Evolutionary conservation across 2,113 vertebrate genomes (phyloP).

Genomic region (Oncorhynchus keta): DNA sequence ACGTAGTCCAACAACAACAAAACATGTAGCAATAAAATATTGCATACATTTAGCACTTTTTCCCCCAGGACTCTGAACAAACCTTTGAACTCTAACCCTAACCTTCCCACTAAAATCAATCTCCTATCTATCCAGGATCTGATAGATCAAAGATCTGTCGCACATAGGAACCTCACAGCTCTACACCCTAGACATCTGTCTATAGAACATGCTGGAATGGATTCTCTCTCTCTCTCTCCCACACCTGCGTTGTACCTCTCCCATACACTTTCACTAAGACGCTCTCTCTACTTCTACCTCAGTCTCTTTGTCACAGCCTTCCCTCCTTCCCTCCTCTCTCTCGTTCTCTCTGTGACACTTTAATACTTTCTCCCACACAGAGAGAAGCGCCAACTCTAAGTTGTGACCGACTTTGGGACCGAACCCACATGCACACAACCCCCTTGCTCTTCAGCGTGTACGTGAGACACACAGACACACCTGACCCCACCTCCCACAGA

Average conservation of each 20-base stretch:
- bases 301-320: background rate
- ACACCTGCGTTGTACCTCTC: background rate
- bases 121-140: too few species aligned
- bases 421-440: background rate
- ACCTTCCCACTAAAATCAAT: too few species aligned
- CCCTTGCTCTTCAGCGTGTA: background rate
- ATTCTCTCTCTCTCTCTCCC: too few species aligned
- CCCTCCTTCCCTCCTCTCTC: background rate
- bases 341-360: background rate
- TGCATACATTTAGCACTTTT: too few species aligned
- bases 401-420: background rate
- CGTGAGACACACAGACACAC: background rate
- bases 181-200: background rate
- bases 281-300: background rate
- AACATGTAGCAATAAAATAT: too few species aligned
- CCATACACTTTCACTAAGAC: too few species aligned
- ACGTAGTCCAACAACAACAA: too few species aligned
- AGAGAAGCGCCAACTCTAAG: background rate
- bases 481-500: background rate
- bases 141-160: too few species aligned
- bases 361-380: background rate
- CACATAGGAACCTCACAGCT: background rate
- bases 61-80: too few species aligned
- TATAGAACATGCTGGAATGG: too few species aligned
- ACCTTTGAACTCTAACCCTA: too few species aligned